Evolutionary conservation across 2,113 vertebrate genomes (phyloP).

Genomic region (Lanius ludovicianus): DNA sequence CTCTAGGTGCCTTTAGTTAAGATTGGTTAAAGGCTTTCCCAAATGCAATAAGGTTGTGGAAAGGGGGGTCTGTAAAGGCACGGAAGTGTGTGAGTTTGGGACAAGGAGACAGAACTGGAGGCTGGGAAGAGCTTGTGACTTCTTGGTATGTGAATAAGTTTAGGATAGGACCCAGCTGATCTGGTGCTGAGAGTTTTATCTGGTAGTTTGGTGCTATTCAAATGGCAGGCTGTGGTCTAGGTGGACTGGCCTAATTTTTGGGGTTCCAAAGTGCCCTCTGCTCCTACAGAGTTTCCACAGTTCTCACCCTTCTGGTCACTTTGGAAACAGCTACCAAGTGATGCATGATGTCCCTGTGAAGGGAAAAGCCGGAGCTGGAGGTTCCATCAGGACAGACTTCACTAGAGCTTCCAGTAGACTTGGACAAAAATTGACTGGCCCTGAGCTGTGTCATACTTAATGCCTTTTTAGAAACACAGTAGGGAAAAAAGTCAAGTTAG

Average conservation of each 20-base stretch:
- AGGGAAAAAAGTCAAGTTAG: neutral
- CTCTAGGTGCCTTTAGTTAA: neutral
- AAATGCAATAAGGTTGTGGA: neutral
- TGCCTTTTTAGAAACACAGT: neutral
- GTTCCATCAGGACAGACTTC: neutral
- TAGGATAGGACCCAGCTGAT: neutral
- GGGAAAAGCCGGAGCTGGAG: neutral
- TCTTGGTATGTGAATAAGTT: neutral
- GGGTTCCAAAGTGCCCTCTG: neutral
- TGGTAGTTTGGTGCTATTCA: neutral
- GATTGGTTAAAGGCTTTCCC: neutral
- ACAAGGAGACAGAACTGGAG: neutral
- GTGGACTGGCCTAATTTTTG: neutral
- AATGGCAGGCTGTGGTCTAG: neutral
- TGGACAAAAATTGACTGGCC: neutral
- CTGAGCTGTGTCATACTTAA: neutral
- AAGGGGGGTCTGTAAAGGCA: fast-evolving
- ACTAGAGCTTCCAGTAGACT: neutral
- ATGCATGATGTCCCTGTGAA: neutral
- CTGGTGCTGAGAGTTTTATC: neutral
- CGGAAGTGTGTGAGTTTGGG: neutral
- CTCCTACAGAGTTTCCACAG: neutral
- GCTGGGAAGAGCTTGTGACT: neutral
- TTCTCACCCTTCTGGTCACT: neutral
- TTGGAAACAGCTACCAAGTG: neutral